Evolutionary conservation across 1,140 invertebrate species (phyloP), one percentile per base, ranked within the genome.

Genomic region (Cherax quadricarinatus): DNA sequence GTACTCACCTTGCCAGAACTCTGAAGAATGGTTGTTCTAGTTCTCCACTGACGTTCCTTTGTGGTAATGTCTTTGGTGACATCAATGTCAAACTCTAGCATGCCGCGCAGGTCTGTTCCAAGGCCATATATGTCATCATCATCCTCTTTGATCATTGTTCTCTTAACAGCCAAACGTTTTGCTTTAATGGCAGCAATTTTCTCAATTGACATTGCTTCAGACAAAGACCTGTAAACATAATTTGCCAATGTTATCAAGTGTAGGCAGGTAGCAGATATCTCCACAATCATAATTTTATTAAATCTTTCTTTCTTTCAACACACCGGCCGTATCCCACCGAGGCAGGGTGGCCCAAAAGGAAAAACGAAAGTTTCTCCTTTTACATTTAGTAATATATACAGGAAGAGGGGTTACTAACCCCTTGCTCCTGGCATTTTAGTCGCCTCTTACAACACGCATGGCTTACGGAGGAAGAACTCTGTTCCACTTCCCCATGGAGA

Each of bases 151-250:
- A 99, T 99, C 10, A 98, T 99, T 0, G 98, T 99, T 94, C 98
- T 96, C 95, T 99, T 99, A 93, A 99, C 99, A 5, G 98, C 98
- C 94, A 99, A 96, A 95, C 98, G 97, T 96, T 99, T 99, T 0
- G 98, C 98, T 95, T 99, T 99, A 88, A 99, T 99, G 21, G 98
- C 98, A 48, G 98, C 98, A 95, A 99, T 99, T 95, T 99, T 99
- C 95, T 99, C 98, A 12, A 99, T 97, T 3, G 98, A 98, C 98
- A 99, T 98, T 82, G 98, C 97, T 94, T 99, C 98, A 48, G 98
- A 99, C 24, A 99, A 95, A 5, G 98, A 99, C 93, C 97, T 97
- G 94, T 88, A 94, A 94, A 93, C 94, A 30, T 75, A 75, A 30
- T 18, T 21, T n/a, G 6, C 18, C 66, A 70, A 16, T 60, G 16